Percentiles rank a stretch among this genome's conserved stretches.
Evolutionary conservation across 2,888 invertebrate species (phyloP).

Genomic region (Corbicula japonica): DNA sequence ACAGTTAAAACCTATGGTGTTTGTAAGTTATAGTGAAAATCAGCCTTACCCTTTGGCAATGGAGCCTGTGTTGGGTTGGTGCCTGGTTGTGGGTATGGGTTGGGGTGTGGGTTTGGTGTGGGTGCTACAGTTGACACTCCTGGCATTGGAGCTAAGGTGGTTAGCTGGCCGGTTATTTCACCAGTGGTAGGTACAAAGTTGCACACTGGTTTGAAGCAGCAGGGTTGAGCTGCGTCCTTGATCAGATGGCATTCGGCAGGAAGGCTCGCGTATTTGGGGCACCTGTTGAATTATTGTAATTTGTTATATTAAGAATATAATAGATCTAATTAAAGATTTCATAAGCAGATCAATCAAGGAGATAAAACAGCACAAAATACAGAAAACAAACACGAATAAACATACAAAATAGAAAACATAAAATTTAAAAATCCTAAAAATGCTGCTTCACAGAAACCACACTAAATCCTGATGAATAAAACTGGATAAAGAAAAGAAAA

Average conservation of each 20-base stretch:
- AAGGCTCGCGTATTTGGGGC: constrained; percentile 68
- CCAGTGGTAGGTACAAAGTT: constrained; percentile 62
- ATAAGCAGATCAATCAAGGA: too few relatives aligned
- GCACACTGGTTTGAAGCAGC: constrained; percentile 74
- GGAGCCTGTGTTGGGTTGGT: constrained; percentile 58
- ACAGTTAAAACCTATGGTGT: too few relatives aligned
- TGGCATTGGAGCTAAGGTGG: constrained; percentile 60
- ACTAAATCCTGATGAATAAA: too few relatives aligned
- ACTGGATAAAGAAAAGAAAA: too few relatives aligned
- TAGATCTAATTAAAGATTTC: not conserved
- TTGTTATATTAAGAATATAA: too few relatives aligned
- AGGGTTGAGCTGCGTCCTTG: constrained; percentile 74
- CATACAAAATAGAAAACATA: not conserved
- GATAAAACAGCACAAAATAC: not conserved
- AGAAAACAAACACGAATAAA: not conserved
- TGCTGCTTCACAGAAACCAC: too few relatives aligned
- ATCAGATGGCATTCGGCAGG: constrained; percentile 71
- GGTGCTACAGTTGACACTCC: constrained; percentile 55
- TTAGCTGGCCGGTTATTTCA: constrained; percentile 60
- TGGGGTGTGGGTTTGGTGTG: constrained; percentile 50
- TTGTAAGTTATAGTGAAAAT: too few relatives aligned
- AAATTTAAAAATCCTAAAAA: not conserved
- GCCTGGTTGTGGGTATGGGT: constrained; percentile 49
- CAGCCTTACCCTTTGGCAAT: constrained; percentile 69
- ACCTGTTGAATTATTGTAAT: too few relatives aligned